A percentile compares a stretch with the other conserved stretches of the same genome.
phyloP scores from a whole-genome alignment of 2,888 invertebrate species.

The Caradrina clavipalpis region DNA sequence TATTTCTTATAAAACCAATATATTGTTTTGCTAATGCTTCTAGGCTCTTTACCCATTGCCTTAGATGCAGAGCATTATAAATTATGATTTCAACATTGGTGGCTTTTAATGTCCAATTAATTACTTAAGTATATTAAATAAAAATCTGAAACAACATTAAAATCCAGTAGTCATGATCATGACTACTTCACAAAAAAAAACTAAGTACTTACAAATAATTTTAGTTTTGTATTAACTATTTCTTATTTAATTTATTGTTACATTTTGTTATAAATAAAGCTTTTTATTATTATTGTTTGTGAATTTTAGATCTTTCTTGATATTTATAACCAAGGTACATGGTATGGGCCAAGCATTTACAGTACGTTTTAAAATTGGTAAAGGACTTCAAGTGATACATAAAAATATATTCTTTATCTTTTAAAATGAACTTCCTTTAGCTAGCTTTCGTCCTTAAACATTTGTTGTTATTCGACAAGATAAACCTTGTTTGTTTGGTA shows the following conservation, averaged over 20 bases:
- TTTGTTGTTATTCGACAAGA: slow-evolving; percentile 58
- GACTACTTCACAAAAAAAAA: slow-evolving; percentile 20
- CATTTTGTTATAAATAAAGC: slow-evolving; percentile 45
- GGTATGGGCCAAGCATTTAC: slow-evolving; percentile 41
- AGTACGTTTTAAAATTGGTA: slow-evolving; percentile 51
- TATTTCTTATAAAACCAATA: slow-evolving; percentile 5
- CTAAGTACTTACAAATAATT: slow-evolving; percentile 13
- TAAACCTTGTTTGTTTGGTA: background rate
- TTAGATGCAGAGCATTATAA: slow-evolving; percentile 1
- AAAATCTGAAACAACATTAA: slow-evolving; percentile 18
- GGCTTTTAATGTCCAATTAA: slow-evolving; percentile 7
- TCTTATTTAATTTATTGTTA: slow-evolving; percentile 23
- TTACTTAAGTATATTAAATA: slow-evolving; percentile 22
- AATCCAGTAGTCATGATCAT: slow-evolving; percentile 30
- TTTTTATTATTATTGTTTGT: slow-evolving; percentile 37
- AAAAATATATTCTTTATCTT: slow-evolving; percentile 63
- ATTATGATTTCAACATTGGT: slow-evolving; percentile 4
- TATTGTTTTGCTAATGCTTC: slow-evolving; percentile 12
- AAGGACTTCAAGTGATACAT: slow-evolving; percentile 55
- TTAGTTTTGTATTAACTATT: slow-evolving; percentile 29
- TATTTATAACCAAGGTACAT: slow-evolving; percentile 52
- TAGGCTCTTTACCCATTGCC: slow-evolving; percentile 4
- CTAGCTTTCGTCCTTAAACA: slow-evolving; percentile 35
- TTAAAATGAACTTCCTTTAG: slow-evolving; percentile 49
- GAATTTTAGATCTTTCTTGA: slow-evolving; percentile 35